Evolutionary conservation across 2,797 vertebrate genomes (phyloP).

Genomic region (Orientallactaga sibirica): DNA sequence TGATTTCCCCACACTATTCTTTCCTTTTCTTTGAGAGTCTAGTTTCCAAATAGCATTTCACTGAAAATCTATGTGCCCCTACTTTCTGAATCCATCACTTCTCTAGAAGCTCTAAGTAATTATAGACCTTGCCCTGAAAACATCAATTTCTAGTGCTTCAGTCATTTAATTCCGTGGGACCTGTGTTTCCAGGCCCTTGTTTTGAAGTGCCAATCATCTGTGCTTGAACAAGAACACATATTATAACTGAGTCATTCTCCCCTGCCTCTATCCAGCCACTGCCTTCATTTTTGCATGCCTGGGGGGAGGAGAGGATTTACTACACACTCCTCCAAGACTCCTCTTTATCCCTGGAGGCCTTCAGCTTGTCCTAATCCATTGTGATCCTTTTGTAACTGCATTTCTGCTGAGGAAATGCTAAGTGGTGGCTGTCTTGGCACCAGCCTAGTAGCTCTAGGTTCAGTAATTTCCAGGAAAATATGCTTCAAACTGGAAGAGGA

Average conservation of each 20-base stretch:
- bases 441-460: neutral
- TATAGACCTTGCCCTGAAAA: conserved; percentile 43
- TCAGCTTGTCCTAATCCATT: neutral
- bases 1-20: neutral
- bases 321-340: neutral
- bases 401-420: neutral
- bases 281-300: neutral
- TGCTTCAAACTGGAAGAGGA: conserved; percentile 42
- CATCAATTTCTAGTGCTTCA: neutral
- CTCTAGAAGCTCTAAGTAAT: conserved; percentile 50
- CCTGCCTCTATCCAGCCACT: neutral
- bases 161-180: conserved; percentile 39
- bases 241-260: conserved; percentile 7
- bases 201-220: conserved; percentile 32
- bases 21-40: neutral
- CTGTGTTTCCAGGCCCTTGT: neutral
- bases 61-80: neutral
- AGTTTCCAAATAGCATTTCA: conserved; percentile 5
- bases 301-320: neutral
- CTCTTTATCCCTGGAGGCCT: conserved; percentile 10
- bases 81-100: conserved; percentile 48
- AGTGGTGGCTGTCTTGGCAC: neutral
- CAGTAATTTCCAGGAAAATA: conserved; percentile 51
- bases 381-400: neutral
- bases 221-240: conserved; percentile 3